Evolutionary conservation across 2,113 vertebrate genomes (phyloP).

Genomic region (Thunnus thynnus): DNA sequence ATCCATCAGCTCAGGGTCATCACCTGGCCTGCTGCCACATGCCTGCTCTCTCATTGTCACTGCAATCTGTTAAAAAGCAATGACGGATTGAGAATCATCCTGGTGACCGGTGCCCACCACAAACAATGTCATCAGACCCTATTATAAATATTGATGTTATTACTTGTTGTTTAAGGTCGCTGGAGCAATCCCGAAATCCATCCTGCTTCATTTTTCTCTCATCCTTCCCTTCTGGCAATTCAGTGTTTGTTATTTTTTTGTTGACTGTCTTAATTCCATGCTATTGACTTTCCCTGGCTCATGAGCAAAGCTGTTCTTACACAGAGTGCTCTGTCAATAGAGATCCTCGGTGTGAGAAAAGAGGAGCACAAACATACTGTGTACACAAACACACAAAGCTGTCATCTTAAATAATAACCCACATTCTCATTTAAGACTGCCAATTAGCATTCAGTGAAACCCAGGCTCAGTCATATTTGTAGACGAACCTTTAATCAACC

Average conservation of each 20-base stretch:
- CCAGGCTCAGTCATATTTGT: slow-evolving; percentile 38
- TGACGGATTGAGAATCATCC: slow-evolving; percentile 61
- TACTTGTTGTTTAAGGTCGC: slow-evolving; percentile 24
- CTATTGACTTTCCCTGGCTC: slow-evolving; percentile 52
- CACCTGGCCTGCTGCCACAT: slow-evolving; percentile 73
- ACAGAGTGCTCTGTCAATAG: slow-evolving; percentile 48
- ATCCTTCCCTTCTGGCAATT: background rate
- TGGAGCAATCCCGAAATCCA: slow-evolving; percentile 37
- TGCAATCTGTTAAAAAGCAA: slow-evolving; percentile 74
- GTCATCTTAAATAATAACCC: slow-evolving; percentile 56
- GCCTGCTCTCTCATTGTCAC: slow-evolving; percentile 67
- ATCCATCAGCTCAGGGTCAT: slow-evolving; percentile 80
- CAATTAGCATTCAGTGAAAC: slow-evolving; percentile 56
- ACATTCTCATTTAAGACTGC: slow-evolving; percentile 44
- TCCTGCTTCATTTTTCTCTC: slow-evolving; percentile 2
- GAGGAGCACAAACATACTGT: slow-evolving; percentile 48
- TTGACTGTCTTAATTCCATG: slow-evolving; percentile 53
- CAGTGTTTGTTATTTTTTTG: slow-evolving; percentile 46
- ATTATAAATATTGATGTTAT: slow-evolving; percentile 56
- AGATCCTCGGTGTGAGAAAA: slow-evolving; percentile 25
- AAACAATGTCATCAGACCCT: slow-evolving; percentile 51
- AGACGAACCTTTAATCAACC: slow-evolving; percentile 68
- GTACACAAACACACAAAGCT: slow-evolving; percentile 52
- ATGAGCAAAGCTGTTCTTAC: slow-evolving; percentile 39
- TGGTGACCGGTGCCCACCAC: slow-evolving; percentile 35